phyloP scores from a whole-genome alignment of 1,140 invertebrate genomes.

The Tetranychus urticae region DNA sequence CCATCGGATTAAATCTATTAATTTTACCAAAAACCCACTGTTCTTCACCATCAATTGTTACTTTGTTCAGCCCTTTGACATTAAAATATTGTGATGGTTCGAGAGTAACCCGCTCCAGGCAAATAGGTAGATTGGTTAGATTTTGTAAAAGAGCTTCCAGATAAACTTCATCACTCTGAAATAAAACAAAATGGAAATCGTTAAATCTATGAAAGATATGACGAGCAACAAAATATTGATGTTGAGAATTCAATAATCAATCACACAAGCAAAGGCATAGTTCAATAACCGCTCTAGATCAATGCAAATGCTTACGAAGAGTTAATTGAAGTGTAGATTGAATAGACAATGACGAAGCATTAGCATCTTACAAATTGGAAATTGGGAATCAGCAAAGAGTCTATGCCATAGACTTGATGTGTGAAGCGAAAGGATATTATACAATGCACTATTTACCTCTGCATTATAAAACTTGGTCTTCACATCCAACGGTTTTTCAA shows the following conservation, averaged over 20 bases:
- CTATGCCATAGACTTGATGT: neutral
- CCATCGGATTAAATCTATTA: slow-evolving; percentile 40
- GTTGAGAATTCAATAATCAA: no score
- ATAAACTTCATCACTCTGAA: slow-evolving; percentile 75
- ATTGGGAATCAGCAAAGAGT: no score
- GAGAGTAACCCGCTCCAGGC: slow-evolving; percentile 66
- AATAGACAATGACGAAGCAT: no score
- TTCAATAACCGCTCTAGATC: no score
- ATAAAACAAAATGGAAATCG: slow-evolving; percentile 4
- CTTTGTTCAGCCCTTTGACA: slow-evolving; percentile 22
- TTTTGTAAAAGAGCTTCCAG: slow-evolving; percentile 92
- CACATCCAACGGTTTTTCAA: slow-evolving; percentile 87
- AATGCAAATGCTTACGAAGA: no score
- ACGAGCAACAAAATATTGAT: slow-evolving; percentile 1
- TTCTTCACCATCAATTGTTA: slow-evolving; percentile 11
- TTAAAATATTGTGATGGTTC: slow-evolving; percentile 72
- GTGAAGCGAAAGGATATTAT: neutral
- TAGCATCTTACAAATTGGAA: no score
- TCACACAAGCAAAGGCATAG: no score
- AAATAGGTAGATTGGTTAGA: slow-evolving; percentile 63
- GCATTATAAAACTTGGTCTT: slow-evolving; percentile 96
- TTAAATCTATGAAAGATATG: slow-evolving; percentile 1
- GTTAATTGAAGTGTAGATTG: no score
- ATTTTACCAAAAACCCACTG: slow-evolving; percentile 56
- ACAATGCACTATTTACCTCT: slow-evolving; percentile 31